These are phyloP conservation scores for Papilio gigon DNA, from an alignment of 2,888 invertebrate genomes.

Conservation along the genomic window DNA sequence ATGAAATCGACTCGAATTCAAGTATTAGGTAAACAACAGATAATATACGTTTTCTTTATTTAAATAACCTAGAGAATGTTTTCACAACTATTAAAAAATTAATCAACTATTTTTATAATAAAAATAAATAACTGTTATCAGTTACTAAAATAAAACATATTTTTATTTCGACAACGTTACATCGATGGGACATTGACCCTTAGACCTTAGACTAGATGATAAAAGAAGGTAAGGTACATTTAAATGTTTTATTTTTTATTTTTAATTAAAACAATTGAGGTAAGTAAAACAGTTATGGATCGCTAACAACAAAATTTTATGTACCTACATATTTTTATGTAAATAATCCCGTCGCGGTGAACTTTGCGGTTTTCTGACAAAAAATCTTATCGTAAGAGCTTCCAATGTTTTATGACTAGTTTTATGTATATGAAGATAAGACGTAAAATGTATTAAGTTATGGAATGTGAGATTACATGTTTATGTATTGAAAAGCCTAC, in stretches of 20 bases:
- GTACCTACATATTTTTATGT: conserved; percentile 1
- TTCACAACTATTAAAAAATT: conserved; percentile 2
- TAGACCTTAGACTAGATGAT: no score
- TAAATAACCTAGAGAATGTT: conserved; percentile 12
- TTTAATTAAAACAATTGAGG: background rate
- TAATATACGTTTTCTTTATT: background rate
- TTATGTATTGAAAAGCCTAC: background rate
- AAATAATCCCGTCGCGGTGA: background rate
- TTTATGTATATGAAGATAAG: conserved; percentile 18
- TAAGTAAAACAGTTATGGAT: background rate
- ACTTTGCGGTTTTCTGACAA: background rate
- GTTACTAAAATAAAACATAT: conserved; percentile 3
- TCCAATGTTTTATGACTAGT: background rate
- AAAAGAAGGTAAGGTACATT: no score
- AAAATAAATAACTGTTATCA: background rate
- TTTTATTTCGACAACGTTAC: background rate
- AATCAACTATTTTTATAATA: background rate
- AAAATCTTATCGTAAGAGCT: background rate
- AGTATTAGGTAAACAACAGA: background rate
- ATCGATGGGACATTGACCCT: background rate
- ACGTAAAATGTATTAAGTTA: background rate
- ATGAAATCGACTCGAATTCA: background rate
- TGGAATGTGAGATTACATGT: background rate
- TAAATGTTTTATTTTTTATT: no score
- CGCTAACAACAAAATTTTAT: conserved; percentile 9